Evolutionary conservation across 2,113 vertebrate genomes (phyloP).

Genomic region (Alouatta palliata): DNA sequence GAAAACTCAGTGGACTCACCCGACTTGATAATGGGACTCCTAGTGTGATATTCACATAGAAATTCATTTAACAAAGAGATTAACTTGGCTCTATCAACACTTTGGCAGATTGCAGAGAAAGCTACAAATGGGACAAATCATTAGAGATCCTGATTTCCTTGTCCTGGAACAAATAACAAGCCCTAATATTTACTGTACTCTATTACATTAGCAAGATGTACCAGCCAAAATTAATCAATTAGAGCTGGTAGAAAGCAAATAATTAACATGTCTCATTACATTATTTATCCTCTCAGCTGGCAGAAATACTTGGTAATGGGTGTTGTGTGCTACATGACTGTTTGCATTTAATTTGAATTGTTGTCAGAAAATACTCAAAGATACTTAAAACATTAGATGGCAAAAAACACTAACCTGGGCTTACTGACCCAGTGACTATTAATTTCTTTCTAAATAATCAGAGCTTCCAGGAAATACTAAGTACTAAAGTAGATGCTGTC

Average conservation of each 20-base stretch:
- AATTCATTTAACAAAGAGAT: constrained; percentile 11
- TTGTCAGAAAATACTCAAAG: constrained; percentile 26
- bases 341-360: constrained; percentile 49
- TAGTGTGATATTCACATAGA: background rate
- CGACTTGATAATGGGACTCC: background rate
- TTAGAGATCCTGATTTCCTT: constrained; percentile 46
- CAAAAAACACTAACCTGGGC: background rate
- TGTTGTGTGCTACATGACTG: constrained; percentile 30
- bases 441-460: constrained; percentile 6
- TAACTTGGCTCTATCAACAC: background rate
- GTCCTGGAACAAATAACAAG: constrained; percentile 26
- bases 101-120: background rate
- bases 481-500: background rate
- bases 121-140: background rate
- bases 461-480: constrained; percentile 52
- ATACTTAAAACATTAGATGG: constrained; percentile 14
- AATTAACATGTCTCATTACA: constrained; percentile 14
- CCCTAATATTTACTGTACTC: constrained; percentile 54
- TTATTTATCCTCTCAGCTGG: background rate
- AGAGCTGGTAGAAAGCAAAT: constrained; percentile 40
- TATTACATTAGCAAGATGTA: constrained; percentile 56
- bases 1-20: background rate
- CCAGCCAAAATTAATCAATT: constrained; percentile 47
- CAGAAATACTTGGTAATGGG: constrained; percentile 10
- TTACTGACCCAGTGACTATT: background rate